Evolutionary conservation across 1,140 invertebrate species (phyloP).

Genomic region (Drosophila pseudoobscura): DNA sequence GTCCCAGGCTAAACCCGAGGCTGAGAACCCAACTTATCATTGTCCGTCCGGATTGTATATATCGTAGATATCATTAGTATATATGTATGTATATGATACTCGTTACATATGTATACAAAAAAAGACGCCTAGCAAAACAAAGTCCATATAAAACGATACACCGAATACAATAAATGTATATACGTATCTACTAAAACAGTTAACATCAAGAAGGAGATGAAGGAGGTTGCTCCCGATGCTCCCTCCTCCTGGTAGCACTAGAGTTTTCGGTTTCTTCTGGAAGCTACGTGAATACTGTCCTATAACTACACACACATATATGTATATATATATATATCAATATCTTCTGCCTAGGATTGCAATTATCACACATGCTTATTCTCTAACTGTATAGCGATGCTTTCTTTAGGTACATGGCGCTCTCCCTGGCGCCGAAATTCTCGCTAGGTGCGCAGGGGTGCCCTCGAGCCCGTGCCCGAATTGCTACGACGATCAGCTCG

Average conservation of each 20-base stretch:
- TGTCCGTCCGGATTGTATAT: no score
- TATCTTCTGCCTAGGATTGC: conserved; percentile 9
- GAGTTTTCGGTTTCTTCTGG: conserved; percentile 28
- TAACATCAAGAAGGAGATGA: conserved; percentile 15
- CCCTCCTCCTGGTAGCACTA: conserved; percentile 31
- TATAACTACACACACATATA: conserved; percentile 12
- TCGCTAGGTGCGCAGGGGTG: conserved; percentile 29
- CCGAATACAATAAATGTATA: conserved; percentile 1
- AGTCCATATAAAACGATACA: conserved; percentile 46
- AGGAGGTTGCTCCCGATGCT: neutral
- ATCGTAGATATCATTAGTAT: conserved; percentile 1
- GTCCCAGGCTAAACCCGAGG: no score
- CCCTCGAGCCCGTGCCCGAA: neutral
- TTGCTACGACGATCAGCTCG: neutral
- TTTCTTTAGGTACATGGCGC: conserved; percentile 15
- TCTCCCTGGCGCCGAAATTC: neutral
- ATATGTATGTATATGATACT: conserved; percentile 23
- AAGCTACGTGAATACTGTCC: conserved; percentile 27
- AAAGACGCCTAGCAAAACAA: conserved; percentile 45
- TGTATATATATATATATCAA: conserved; percentile 1
- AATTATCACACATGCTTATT: conserved; percentile 56
- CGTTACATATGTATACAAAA: conserved; percentile 32
- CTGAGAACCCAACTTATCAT: no score
- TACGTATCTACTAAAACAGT: conserved; percentile 28
- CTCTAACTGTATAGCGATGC: conserved; percentile 28